Evolutionary conservation across 2,797 vertebrate genomes (phyloP).

Genomic region (Heteromormyrus szaboi): DNA sequence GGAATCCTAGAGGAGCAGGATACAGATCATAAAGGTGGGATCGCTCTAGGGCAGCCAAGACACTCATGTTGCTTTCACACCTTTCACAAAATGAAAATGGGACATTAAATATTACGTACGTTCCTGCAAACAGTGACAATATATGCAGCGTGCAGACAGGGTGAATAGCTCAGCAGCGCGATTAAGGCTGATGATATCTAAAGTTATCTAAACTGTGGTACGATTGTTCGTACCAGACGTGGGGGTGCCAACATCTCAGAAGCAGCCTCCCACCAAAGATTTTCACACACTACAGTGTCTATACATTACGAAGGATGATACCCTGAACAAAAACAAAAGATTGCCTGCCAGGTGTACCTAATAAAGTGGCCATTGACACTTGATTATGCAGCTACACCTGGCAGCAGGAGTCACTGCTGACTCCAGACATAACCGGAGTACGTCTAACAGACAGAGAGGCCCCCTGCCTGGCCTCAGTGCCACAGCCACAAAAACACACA

Average conservation of each 20-base stretch:
- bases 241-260: not conserved
- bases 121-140: not conserved
- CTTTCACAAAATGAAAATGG: not conserved
- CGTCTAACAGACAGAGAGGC: conserved; percentile 18
- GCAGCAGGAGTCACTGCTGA: not conserved
- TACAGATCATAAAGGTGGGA: not conserved
- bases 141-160: not conserved
- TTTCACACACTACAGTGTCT: not conserved
- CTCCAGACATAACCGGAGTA: conserved; percentile 26
- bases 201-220: not conserved
- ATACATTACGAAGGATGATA: not conserved
- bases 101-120: not conserved
- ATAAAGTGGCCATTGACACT: not conserved
- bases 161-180: not conserved
- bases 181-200: not conserved
- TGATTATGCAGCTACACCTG: not conserved
- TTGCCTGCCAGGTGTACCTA: not conserved
- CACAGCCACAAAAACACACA: conserved; percentile 25
- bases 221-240: not conserved
- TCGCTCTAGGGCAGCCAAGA: not conserved
- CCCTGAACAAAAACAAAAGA: not conserved
- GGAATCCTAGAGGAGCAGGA: not conserved
- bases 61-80: not conserved
- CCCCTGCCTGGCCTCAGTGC: conserved; percentile 1
- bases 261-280: not conserved